Evolutionary conservation across 2,797 vertebrate genomes (phyloP).

Genomic region (Scyliorhinus canicula): DNA sequence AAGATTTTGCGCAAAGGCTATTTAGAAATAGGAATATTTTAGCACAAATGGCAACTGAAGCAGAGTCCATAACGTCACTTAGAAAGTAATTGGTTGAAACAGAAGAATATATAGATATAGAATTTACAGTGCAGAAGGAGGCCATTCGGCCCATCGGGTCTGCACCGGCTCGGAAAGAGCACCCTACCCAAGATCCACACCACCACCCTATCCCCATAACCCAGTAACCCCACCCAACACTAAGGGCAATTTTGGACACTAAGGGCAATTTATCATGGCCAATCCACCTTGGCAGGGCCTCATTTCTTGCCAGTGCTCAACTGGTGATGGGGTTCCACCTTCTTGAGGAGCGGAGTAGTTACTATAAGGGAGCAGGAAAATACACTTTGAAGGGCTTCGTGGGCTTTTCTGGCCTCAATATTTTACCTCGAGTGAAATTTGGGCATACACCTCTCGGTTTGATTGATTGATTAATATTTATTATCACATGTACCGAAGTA

Average conservation of each 20-base stretch:
- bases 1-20: background rate
- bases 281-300: background rate
- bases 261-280: too few relatives aligned
- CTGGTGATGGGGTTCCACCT: background rate
- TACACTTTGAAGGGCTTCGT: background rate
- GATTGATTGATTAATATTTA: too few relatives aligned
- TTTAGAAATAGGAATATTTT: background rate
- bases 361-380: background rate
- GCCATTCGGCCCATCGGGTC: too few relatives aligned
- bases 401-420: background rate
- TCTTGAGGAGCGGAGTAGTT: background rate
- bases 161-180: too few relatives aligned
- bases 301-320: background rate
- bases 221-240: too few relatives aligned
- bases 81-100: background rate
- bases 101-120: background rate
- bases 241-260: too few relatives aligned
- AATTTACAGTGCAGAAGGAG: too few relatives aligned
- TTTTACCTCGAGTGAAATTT: too few relatives aligned
- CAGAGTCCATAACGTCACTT: background rate
- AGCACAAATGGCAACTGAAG: background rate
- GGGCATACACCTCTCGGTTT: too few relatives aligned
- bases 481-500: too few relatives aligned
- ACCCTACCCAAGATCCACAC: too few relatives aligned
- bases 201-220: too few relatives aligned